Evolutionary conservation across 2,797 vertebrate genomes (phyloP).

Genomic region (Aeoliscus strigatus): DNA sequence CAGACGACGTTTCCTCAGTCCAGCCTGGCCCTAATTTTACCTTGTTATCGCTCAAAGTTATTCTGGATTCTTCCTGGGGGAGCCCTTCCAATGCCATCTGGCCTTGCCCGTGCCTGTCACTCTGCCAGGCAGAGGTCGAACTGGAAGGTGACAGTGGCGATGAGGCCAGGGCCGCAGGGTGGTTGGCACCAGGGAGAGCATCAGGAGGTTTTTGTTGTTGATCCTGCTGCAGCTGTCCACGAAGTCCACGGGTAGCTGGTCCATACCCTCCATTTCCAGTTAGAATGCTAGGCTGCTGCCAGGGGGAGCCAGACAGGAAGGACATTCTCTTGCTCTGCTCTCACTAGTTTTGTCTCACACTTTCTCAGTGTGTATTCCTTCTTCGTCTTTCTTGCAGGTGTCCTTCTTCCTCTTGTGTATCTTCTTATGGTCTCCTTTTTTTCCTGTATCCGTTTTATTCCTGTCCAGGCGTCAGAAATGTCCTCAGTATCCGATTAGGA

Average conservation of each 20-base stretch:
- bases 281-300: conserved; percentile 61
- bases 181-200: conserved; percentile 32
- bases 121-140: conserved; percentile 31
- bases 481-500: conserved; percentile 46
- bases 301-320: conserved; percentile 73
- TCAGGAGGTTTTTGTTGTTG: conserved; percentile 62
- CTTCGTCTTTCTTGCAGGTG: conserved; percentile 11
- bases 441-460: conserved; percentile 20
- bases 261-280: conserved; percentile 42
- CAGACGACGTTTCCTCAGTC: conserved; percentile 21
- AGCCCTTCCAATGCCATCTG: conserved; percentile 42
- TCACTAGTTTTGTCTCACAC: conserved; percentile 22
- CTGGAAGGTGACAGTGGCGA: conserved; percentile 34
- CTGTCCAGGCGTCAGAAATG: conserved; percentile 39
- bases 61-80: conserved; percentile 33
- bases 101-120: conserved; percentile 45
- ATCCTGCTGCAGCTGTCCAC: conserved; percentile 40
- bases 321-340: conserved; percentile 70
- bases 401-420: conserved; percentile 4
- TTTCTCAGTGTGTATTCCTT: conserved; percentile 14
- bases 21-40: conserved; percentile 32
- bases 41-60: conserved; percentile 44
- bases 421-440: conserved; percentile 7
- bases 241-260: conserved; percentile 53
- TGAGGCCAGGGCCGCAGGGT: conserved; percentile 36